Base-by-base conservation (phyloP, 30 jellyfish, hydroid and myxozoan species). In the Sanderia malayensis region DNA sequence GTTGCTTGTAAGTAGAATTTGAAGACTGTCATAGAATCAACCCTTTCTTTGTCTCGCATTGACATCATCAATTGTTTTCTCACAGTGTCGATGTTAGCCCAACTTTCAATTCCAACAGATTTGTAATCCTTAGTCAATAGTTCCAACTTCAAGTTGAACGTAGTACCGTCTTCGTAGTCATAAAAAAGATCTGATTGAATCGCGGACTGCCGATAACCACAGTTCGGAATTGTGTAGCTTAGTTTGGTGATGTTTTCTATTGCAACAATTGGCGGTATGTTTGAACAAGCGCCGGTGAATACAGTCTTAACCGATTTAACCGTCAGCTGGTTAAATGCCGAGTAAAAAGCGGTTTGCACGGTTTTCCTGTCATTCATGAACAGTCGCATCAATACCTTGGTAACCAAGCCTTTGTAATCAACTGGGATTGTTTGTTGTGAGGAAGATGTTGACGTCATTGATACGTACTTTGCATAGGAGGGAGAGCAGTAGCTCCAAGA, bases 81-180 rank as follows among this genome's bases (percentile, higher is more conserved):
- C 9, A 59, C 31, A 11, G 44, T 68, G 46, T 81, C 83, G 13
- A 70, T 44, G 41, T 82, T 74, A 7, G 77, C 63, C 95, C 97
- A 81, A 46, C 71, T 63, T n/a, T 67, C 82, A 19, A 45, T 21
- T 3, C 64, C 58, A 55, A 81, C 68, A 3, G 71, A 67, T 67
- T 67, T 49, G 47, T 47, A 70, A n/a, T 66, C 76, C 20, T 24
- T 70, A 3, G 31, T 30, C 19, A 80, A 58, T 32, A 88, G 67
- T 7, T 20, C 58, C 78, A 88, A 34, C 27, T 58, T 21, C 58
- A 88, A 69, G 21, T 23, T 46, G 52, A 19, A 60, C 15, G 97
- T 62, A 61, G 78, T 30, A 20, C 97, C 95, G 13, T 88, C 93
- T 46, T 88, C 92, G 60, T 17, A 88, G 58, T 88, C 97, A 58